Conservation (phyloP, 2,888 invertebrate genomes). For the Chalcis sispes region DNA sequence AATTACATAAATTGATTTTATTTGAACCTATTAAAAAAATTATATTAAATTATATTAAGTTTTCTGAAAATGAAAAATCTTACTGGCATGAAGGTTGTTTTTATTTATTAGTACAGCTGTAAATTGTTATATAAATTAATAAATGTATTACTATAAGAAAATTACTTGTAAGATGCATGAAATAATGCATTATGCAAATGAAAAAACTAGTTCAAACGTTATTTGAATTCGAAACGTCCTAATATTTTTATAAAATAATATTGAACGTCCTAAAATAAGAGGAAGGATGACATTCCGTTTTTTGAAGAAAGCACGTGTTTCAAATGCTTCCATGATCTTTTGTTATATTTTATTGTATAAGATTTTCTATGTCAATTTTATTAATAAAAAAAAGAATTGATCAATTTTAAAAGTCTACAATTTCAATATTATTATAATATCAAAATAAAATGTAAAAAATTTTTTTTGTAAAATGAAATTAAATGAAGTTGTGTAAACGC, state of each 20-base stretch:
- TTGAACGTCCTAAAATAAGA: constrained; percentile 24
- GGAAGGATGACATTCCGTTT: constrained; percentile 37
- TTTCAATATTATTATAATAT: constrained; percentile 19
- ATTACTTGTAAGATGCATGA: background rate
- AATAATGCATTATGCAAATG: background rate
- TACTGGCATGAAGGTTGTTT: constrained; percentile 1
- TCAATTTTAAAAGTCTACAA: constrained; percentile 28
- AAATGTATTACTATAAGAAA: background rate
- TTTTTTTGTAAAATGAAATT: background rate
- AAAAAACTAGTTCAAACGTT: background rate
- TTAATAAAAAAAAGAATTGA: constrained; percentile 15
- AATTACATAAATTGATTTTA: too few relatives aligned
- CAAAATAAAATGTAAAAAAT: constrained; percentile 5
- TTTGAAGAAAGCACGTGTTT: constrained; percentile 3
- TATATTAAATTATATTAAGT: background rate
- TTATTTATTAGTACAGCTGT: background rate
- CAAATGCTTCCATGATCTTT: constrained; percentile 34
- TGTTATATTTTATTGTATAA: constrained; percentile 33
- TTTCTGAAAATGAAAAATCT: background rate
- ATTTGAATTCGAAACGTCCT: constrained; percentile 34
- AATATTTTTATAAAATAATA: constrained; percentile 41
- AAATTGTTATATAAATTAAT: constrained; percentile 33
- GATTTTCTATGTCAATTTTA: constrained; percentile 43
- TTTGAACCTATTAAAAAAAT: background rate
- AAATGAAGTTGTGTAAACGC: constrained; percentile 18